A percentile compares a stretch with the other conserved stretches of the same genome.
These are phyloP conservation scores for Anolis sagrei DNA, from an alignment of 2,113 vertebrate genomes.

Conservation along the genomic window DNA sequence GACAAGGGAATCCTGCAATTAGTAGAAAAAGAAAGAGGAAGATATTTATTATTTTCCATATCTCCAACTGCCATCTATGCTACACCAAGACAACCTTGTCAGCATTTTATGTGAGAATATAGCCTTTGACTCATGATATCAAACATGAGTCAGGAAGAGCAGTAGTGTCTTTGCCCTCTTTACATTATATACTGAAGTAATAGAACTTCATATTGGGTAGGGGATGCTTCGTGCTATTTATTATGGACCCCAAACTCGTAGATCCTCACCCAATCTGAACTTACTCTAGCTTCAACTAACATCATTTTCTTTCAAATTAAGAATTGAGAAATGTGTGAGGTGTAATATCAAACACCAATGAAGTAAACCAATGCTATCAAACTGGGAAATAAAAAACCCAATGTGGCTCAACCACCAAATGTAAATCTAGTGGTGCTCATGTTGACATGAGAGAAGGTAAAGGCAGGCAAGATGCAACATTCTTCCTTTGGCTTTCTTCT, in stretches of 20 bases:
- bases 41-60: neutral
- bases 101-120: too few species aligned
- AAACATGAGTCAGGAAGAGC: neutral
- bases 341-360: too few species aligned
- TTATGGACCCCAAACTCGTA: neutral
- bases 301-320: neutral
- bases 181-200: neutral
- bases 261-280: neutral
- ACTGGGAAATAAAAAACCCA: neutral
- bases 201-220: neutral
- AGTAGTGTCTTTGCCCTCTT: neutral
- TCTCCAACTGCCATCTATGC: neutral
- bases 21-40: neutral
- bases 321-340: neutral
- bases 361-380: neutral
- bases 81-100: neutral
- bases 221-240: neutral
- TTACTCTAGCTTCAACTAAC: too few species aligned
- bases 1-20: neutral
- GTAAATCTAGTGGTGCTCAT: neutral
- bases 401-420: neutral
- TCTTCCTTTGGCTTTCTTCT: too few species aligned
- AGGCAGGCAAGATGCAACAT: neutral
- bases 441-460: neutral
- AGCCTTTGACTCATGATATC: neutral